A percentile compares a stretch with the other conserved stretches of the same genome.
These are phyloP conservation scores for Lottia scabra DNA, from an alignment of 2,888 invertebrate genomes.

Conservation along the genomic window DNA sequence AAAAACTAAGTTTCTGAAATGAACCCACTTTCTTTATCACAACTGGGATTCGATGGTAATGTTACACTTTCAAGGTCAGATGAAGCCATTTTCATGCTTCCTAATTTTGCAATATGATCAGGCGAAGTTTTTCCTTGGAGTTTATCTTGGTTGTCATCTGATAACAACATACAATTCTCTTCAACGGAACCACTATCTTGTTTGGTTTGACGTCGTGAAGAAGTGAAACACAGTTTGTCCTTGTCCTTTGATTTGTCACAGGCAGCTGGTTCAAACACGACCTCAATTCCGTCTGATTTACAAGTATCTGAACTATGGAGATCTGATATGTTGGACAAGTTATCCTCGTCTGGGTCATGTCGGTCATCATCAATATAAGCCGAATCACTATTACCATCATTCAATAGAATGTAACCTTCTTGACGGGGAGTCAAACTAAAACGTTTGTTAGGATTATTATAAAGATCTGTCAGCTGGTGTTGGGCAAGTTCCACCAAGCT, in stretches of 20 bases:
- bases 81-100: conserved; percentile 3
- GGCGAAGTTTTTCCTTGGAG: not conserved
- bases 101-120: not conserved
- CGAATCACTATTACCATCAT: conserved; percentile 39
- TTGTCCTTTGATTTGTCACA: not conserved
- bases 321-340: not conserved
- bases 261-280: not conserved
- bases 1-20: conserved; percentile 28
- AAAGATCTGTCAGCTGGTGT: conserved; percentile 31
- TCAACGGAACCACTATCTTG: conserved; percentile 5
- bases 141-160: not conserved
- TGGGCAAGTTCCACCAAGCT: conserved; percentile 51
- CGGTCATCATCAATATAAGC: conserved; percentile 46
- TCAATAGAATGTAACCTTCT: conserved; percentile 45
- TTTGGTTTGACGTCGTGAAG: conserved; percentile 5
- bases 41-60: conserved; percentile 17
- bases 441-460: conserved; percentile 37
- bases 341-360: conserved; percentile 38
- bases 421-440: conserved; percentile 46
- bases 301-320: not conserved
- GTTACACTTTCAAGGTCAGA: conserved; percentile 5
- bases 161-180: conserved; percentile 16
- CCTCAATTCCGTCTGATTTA: not conserved
- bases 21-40: conserved; percentile 48
- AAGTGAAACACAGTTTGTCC: not conserved